These are phyloP conservation scores for Oncorhynchus kisutch DNA, from an alignment of 2,113 vertebrate species.

Conservation along the genomic window DNA sequence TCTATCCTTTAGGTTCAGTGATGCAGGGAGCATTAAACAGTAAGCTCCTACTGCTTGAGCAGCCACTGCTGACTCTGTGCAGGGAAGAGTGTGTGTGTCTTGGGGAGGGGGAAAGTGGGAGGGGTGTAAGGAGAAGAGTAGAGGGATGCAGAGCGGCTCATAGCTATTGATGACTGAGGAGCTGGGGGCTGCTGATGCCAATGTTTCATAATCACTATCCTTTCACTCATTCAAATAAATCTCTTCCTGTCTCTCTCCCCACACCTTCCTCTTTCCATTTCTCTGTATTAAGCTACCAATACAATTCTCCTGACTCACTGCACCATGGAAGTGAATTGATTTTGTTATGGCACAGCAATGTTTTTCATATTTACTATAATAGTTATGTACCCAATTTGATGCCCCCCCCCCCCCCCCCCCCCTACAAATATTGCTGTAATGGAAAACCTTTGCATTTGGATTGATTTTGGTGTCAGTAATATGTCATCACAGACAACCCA, in stretches of 20 bases:
- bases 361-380: not conserved
- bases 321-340: not conserved
- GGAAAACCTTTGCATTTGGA: too few relatives aligned
- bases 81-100: conserved; percentile 9
- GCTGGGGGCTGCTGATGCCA: conserved; percentile 32
- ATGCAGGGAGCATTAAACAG: conserved; percentile 6
- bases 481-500: not conserved
- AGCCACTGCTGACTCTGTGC: conserved; percentile 5
- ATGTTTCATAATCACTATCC: conserved; percentile 30
- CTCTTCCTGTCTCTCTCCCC: not conserved
- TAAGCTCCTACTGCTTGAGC: conserved; percentile 8
- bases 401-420: too few relatives aligned
- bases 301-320: not conserved
- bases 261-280: not conserved
- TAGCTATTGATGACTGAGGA: conserved; percentile 13
- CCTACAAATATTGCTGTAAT: too few relatives aligned
- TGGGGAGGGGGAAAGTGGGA: not conserved
- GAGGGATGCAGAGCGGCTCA: conserved; percentile 19
- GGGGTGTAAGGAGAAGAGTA: conserved; percentile 10
- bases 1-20: not conserved
- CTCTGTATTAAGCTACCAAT: not conserved
- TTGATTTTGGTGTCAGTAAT: too few relatives aligned
- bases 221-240: conserved; percentile 11
- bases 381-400: not conserved
- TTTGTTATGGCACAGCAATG: too few relatives aligned